Base-by-base conservation (phyloP, 1,140 invertebrate genomes). In the Kradibia gibbosae region DNA sequence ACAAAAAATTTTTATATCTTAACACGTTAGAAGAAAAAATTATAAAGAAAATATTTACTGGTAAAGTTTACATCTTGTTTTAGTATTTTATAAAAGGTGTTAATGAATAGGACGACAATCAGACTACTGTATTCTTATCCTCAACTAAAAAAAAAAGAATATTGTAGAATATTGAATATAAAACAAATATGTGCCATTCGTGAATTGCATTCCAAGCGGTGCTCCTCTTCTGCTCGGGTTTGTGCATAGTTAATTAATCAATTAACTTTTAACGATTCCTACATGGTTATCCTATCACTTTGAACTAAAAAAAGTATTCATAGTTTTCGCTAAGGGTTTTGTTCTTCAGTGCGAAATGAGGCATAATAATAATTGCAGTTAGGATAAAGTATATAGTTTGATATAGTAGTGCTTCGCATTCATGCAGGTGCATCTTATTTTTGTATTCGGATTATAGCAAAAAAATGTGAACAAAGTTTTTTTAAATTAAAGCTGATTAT, bases 261-360 rank as follows among this genome's bases (percentile, higher is more conserved):
- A 5, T 20, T 53, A 67, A 13, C 67, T 53, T 72, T 67, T 48
- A 42, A 28, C 31, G n/a, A n/a, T 13, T 60, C 42, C n/a, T 72
- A 28, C 17, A 48, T 28, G 42, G 70, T 5, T n/a, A 10, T 5
- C 7, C 45, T 48, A 17, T 3, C 42, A 72, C 31, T 72, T 72
- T n/a, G 48, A 28, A 0, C 65, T 57, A 36, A 57, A 79, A 71
- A 57, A 48, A 71, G 34, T n/a, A 3, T 48, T 53, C 50, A 17
- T 10, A 48, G 45, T 48, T 7, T 7, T 48, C 45, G 45, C 45
- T 17, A 17, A 48, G 57, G 79, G 53, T 76, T 76, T 75, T 76
- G 71, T 28, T 60, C 73, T 67, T 53, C 17, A 28, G 42, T 70
- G 53, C 78, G 53, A 50, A 79, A 78, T 78, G 77, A 79, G 34